A percentile compares a stretch with the other conserved stretches of the same genome.
phyloP scores from a whole-genome alignment of 2,113 vertebrate species.

The Phalacrocorax pelagicus region DNA sequence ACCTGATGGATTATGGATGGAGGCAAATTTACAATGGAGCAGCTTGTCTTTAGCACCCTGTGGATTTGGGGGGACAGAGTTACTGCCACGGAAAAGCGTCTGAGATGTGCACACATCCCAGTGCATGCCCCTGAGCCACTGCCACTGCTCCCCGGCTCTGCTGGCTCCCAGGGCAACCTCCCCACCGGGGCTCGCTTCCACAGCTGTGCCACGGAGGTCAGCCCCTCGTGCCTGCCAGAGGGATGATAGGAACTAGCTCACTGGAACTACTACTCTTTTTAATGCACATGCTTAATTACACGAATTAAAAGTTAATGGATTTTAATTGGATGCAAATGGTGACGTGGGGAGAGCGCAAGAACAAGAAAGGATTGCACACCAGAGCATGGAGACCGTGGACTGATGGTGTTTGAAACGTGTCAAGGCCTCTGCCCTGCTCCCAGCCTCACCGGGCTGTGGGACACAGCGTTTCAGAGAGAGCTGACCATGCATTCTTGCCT shows the following conservation, averaged over 20 bases:
- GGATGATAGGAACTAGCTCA: rapidly evolving
- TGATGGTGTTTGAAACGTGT: background rate
- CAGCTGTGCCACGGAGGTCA: rapidly evolving
- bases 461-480: rapidly evolving
- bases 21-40: background rate
- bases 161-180: background rate
- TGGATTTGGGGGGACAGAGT: background rate
- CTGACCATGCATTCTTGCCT: background rate
- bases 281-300: background rate
- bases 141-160: background rate
- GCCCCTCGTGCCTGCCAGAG: rapidly evolving
- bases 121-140: rapidly evolving
- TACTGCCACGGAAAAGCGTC: background rate
- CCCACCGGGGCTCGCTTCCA: background rate
- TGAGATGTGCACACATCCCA: background rate
- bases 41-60: background rate
- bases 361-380: background rate
- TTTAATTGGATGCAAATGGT: background rate
- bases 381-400: rapidly evolving
- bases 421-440: background rate
- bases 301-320: background rate
- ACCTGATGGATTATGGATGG: background rate
- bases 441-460: background rate
- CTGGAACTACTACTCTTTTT: background rate
- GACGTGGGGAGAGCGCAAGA: background rate